These are phyloP conservation scores for Cinclus cinclus DNA, from an alignment of 2,113 vertebrate genomes.

Conservation along the genomic window DNA sequence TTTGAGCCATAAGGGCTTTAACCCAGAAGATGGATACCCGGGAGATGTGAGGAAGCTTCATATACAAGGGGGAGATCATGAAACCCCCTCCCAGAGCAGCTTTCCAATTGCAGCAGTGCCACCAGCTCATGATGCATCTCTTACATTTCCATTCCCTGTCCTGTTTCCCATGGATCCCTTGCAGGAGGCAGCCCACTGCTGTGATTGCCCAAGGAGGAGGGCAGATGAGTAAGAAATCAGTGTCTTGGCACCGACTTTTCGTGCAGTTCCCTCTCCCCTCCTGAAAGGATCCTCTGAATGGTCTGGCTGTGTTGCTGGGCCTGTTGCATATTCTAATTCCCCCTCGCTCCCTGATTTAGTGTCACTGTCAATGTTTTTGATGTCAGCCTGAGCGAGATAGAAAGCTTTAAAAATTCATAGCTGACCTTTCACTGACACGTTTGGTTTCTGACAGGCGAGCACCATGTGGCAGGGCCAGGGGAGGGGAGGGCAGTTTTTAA, in stretches of 20 bases:
- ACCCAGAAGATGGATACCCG: not conserved
- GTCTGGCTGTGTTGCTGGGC: not conserved
- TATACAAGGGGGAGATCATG: too few species aligned
- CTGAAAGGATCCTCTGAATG: not conserved
- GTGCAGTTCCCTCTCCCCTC: not conserved
- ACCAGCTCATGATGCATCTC: not conserved
- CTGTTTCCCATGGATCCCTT: not conserved
- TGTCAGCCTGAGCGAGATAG: slow-evolving; percentile 56
- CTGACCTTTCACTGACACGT: slow-evolving; percentile 61
- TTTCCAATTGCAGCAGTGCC: not conserved
- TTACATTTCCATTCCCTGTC: not conserved
- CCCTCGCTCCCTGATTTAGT: slow-evolving; percentile 45
- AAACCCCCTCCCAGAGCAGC: not conserved
- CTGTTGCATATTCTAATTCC: slow-evolving; percentile 62
- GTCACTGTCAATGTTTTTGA: slow-evolving; percentile 60
- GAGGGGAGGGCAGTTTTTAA: not conserved
- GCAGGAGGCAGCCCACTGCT: not conserved
- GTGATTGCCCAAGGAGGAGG: not conserved
- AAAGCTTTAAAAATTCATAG: slow-evolving; percentile 65
- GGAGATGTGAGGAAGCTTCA: not conserved
- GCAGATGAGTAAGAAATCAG: not conserved
- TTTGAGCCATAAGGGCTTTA: not conserved
- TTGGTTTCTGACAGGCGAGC: slow-evolving; percentile 15
- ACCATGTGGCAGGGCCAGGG: not conserved
- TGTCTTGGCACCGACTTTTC: not conserved